These are phyloP conservation scores for Danaus melanippus DNA, from an alignment of 1,140 invertebrate genomes.

Conservation along the genomic window DNA sequence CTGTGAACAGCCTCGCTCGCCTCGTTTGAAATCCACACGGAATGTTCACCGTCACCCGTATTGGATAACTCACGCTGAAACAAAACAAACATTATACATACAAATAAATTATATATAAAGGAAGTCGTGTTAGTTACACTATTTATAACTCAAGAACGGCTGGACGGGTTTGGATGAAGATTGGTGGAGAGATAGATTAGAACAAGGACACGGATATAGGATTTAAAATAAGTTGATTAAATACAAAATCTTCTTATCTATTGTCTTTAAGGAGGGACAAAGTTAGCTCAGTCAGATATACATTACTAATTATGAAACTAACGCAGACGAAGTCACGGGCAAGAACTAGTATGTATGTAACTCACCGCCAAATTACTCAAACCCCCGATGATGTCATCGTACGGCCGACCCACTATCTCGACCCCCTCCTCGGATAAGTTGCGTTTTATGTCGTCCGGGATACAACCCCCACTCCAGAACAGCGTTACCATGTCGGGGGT, in stretches of 20 bases:
- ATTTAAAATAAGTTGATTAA: no score
- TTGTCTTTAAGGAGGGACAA: no score
- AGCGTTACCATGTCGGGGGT: slow-evolving; percentile 46
- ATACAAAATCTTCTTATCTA: no score
- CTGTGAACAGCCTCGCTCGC: slow-evolving; percentile 52
- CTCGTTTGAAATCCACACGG: slow-evolving; percentile 48
- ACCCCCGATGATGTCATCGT: slow-evolving; percentile 21
- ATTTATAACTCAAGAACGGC: no score
- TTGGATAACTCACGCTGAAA: slow-evolving; percentile 40
- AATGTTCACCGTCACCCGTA: slow-evolving; percentile 31
- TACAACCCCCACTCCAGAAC: slow-evolving; percentile 36
- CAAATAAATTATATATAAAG: slow-evolving; percentile 8
- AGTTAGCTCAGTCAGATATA: no score
- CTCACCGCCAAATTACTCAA: slow-evolving; percentile 41
- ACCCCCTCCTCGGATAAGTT: slow-evolving; percentile 33
- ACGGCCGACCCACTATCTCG: slow-evolving; percentile 24
- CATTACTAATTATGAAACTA: no score
- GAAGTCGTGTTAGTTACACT: no score
- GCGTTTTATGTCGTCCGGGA: slow-evolving; percentile 18
- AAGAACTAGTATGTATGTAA: no score
- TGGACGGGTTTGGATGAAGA: no score
- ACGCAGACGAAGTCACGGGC: no score
- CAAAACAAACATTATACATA: slow-evolving; percentile 7
- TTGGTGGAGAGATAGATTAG: no score
- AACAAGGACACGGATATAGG: no score